Percentiles rank a stretch among this genome's conserved stretches.
Evolutionary conservation across 2,113 vertebrate genomes (phyloP).

Genomic region (Tychaedon coryphoeus): DNA sequence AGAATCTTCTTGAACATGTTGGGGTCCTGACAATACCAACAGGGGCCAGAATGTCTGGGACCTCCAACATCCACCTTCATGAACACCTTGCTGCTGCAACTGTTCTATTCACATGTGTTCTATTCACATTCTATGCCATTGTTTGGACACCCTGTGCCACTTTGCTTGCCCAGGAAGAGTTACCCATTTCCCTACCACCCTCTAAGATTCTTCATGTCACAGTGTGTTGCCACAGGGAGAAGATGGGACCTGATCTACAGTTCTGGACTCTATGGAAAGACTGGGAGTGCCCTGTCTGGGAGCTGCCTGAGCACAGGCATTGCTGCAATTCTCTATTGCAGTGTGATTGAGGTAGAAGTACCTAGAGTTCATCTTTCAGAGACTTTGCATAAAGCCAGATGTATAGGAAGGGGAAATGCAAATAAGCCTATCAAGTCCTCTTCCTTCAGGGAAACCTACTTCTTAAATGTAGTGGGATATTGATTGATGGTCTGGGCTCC

Average conservation of each 20-base stretch:
- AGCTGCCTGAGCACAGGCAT: fast-evolving
- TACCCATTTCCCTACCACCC: not conserved
- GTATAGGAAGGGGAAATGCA: not conserved
- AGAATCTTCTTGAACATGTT: not conserved
- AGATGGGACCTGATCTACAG: not conserved
- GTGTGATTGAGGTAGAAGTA: not conserved
- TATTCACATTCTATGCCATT: not conserved
- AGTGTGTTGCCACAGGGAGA: not conserved
- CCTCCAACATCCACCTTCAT: not conserved
- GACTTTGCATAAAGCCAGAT: not conserved
- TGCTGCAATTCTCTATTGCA: not conserved
- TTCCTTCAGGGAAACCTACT: not conserved
- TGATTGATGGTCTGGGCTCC: not conserved
- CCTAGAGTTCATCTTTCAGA: not conserved
- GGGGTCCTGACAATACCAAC: not conserved
- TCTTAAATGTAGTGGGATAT: not conserved
- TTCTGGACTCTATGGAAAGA: not conserved
- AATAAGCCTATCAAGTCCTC: not conserved
- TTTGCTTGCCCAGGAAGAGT: not conserved
- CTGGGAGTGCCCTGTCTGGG: not conserved
- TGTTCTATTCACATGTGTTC: fast-evolving
- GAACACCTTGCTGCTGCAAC: not conserved
- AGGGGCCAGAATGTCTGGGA: not conserved
- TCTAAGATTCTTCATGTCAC: not conserved
- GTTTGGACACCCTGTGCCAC: not conserved